Conservation (phyloP, 2,113 vertebrate genomes). For the Australoheros scitulus region DNA sequence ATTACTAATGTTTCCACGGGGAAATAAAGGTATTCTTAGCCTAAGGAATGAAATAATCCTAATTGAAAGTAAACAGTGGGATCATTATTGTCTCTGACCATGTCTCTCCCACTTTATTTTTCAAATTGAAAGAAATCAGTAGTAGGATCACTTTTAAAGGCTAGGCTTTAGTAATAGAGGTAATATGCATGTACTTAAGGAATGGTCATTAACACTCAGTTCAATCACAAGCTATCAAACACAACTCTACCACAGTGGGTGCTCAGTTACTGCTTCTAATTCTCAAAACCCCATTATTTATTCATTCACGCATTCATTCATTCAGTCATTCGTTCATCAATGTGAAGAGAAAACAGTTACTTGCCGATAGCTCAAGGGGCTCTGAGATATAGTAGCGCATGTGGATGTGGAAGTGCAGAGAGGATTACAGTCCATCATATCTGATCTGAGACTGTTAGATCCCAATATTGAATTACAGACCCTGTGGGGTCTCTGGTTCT, state of each 20-base stretch:
- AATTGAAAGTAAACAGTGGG: constrained; percentile 63
- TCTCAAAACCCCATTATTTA: constrained; percentile 16
- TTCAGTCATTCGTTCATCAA: constrained; percentile 15
- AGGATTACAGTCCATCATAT: constrained; percentile 80
- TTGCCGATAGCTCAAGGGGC: constrained; percentile 42
- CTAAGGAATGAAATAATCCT: constrained; percentile 54
- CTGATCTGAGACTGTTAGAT: constrained; percentile 75
- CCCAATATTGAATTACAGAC: constrained; percentile 75
- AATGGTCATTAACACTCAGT: constrained; percentile 47
- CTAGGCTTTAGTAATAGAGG: constrained; percentile 15
- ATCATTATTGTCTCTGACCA: constrained; percentile 50
- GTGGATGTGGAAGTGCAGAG: constrained; percentile 63
- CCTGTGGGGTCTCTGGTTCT: constrained; percentile 68
- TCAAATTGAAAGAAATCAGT: constrained; percentile 41
- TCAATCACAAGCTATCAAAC: constrained; percentile 64
- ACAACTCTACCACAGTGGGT: constrained; percentile 28
- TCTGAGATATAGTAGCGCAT: constrained; percentile 56
- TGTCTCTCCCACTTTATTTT: constrained; percentile 30
- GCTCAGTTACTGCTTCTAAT: constrained; percentile 11
- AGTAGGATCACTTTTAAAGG: constrained; percentile 31
- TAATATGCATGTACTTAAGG: constrained; percentile 6
- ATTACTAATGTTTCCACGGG: constrained; percentile 33
- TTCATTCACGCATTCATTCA: constrained; percentile 2
- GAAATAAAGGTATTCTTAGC: constrained; percentile 62
- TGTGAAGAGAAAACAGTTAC: constrained; percentile 20